Conservation (phyloP, 2,797 vertebrate genomes). For the Pipistrellus pipistrellus region DNA sequence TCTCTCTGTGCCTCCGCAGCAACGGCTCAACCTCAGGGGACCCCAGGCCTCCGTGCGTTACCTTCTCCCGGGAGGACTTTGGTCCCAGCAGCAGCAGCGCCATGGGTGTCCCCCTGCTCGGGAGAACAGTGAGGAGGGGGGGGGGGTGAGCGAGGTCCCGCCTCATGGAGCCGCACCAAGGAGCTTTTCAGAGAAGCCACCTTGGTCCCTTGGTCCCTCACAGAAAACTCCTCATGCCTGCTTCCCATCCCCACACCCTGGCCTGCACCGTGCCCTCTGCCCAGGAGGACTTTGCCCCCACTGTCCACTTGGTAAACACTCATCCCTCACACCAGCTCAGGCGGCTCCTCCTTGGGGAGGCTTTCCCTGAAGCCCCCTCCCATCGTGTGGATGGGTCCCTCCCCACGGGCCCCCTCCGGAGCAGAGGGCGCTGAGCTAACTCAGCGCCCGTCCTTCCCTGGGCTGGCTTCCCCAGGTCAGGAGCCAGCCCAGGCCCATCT, state of each 20-base stretch:
- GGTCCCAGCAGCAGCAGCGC: neutral
- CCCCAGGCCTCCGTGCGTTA: neutral
- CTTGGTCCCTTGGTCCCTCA: neutral
- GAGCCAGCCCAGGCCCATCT: neutral
- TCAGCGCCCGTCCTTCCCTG: neutral
- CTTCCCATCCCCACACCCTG: rapidly evolving
- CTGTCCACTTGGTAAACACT: neutral
- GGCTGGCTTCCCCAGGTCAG: neutral
- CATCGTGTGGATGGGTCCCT: rapidly evolving
- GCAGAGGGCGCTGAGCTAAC: neutral
- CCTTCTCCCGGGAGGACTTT: constrained; percentile 60
- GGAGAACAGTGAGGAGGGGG: constrained; percentile 38
- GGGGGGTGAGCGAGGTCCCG: neutral
- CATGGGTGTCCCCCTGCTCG: constrained; percentile 33
- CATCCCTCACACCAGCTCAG: neutral
- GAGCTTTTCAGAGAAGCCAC: neutral
- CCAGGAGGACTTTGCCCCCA: neutral
- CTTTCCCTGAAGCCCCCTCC: neutral
- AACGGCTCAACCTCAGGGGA: neutral
- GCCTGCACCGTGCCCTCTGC: neutral
- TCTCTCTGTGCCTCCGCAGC: neutral
- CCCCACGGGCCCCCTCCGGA: neutral
- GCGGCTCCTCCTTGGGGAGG: neutral
- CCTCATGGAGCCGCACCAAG: neutral
- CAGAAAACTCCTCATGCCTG: rapidly evolving